Conservation (phyloP, 1,140 invertebrate genomes). For the Ceratosolen fusciceps region DNA sequence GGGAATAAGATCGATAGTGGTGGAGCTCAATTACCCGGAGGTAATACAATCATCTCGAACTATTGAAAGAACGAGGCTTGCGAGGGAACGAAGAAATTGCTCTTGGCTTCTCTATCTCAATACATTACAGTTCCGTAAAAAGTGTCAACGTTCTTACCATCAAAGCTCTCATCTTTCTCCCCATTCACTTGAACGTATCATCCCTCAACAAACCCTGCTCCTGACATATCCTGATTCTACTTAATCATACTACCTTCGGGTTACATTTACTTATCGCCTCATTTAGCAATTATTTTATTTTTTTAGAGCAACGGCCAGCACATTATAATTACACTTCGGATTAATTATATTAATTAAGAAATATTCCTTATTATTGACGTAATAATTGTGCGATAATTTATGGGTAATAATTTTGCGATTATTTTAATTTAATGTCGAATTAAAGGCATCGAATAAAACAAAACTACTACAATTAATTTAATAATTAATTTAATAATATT, state of each 20-base stretch:
- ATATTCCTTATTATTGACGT: no score
- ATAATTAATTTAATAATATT: no score
- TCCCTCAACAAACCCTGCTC: neutral
- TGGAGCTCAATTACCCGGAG: conserved; percentile 62
- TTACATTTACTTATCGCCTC: neutral
- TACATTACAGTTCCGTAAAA: conserved; percentile 24
- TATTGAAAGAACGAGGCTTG: neutral
- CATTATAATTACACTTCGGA: no score
- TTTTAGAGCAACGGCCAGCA: no score
- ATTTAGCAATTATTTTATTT: conserved; percentile 34
- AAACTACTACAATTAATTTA: no score
- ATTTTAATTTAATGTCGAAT: no score
- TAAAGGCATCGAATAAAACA: no score
- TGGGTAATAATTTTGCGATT: no score
- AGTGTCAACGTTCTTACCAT: neutral
- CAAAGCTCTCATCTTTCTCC: conserved; percentile 9
- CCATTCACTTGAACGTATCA: neutral
- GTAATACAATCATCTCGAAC: conserved; percentile 61
- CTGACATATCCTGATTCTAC: neutral
- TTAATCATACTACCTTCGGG: neutral
- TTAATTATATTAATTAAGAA: no score
- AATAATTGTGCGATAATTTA: no score
- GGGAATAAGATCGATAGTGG: conserved; percentile 40
- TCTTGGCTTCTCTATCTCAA: conserved; percentile 25
- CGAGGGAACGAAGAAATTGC: neutral